Conservation (phyloP, 2,113 vertebrate genomes). For the Pelecanus crispus region DNA sequence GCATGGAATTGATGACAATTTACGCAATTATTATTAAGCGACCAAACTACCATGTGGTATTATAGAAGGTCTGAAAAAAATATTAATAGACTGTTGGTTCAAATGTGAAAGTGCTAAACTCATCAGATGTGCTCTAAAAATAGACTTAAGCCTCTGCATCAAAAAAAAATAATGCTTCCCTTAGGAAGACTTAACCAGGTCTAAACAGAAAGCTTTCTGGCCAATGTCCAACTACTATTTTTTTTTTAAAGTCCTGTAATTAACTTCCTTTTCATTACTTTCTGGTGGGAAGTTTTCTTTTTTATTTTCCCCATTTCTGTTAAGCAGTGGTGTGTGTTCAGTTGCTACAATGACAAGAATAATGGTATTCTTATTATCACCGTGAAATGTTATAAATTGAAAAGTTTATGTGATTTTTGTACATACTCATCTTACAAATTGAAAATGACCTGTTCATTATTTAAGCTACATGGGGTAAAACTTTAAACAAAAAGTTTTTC, state of each 20-base stretch:
- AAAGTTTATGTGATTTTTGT: not conserved
- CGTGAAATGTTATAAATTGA: fast-evolving
- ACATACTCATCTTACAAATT: not conserved
- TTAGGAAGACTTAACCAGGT: slow-evolving; percentile 13
- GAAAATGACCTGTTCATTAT: not conserved
- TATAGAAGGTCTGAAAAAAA: not conserved
- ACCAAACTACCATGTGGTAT: not conserved
- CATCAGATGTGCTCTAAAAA: not conserved
- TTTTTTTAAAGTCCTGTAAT: not conserved
- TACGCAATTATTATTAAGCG: not conserved
- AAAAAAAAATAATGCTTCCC: slow-evolving; percentile 1
- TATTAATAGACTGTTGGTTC: not conserved
- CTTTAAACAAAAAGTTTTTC: not conserved
- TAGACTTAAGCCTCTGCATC: not conserved
- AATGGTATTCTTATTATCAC: not conserved
- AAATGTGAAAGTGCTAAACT: slow-evolving; percentile 38
- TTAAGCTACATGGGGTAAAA: fast-evolving
- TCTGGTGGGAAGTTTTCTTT: not conserved
- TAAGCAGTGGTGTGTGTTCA: not conserved
- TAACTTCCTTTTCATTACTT: slow-evolving; percentile 1
- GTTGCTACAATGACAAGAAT: not conserved
- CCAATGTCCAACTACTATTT: not conserved
- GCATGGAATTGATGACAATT: not conserved
- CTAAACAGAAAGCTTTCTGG: slow-evolving; percentile 11
- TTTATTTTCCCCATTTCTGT: not conserved